Conservation (phyloP, 1,140 invertebrate species). For the Cherax quadricarinatus region DNA sequence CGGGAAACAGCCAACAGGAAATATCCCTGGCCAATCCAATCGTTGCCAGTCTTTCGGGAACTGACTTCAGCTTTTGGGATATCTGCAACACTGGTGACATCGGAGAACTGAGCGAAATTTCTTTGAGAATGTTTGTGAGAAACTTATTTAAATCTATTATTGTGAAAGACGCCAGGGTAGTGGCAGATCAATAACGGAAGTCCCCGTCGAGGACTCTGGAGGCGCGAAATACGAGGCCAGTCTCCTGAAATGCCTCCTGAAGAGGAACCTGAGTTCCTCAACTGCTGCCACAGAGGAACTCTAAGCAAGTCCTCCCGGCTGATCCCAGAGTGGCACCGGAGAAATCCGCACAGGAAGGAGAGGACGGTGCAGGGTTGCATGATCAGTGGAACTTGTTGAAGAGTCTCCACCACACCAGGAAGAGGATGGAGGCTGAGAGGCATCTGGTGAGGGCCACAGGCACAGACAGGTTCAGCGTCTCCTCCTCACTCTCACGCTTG, state of each 20-base stretch:
- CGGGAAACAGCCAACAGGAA: neutral
- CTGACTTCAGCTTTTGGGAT: neutral
- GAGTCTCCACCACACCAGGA: slow-evolving; percentile 38
- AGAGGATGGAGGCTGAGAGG: slow-evolving; percentile 27
- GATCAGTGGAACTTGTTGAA: slow-evolving; percentile 32
- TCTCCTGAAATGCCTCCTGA: neutral
- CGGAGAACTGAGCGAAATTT: neutral
- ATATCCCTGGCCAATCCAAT: neutral
- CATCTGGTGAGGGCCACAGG: slow-evolving; percentile 41
- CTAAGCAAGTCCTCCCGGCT: no score
- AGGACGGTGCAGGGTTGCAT: neutral
- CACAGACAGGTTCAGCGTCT: neutral
- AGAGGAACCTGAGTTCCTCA: neutral
- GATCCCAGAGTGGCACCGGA: neutral
- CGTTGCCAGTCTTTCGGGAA: neutral
- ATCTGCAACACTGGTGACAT: no score
- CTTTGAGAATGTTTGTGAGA: neutral
- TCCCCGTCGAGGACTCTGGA: no score
- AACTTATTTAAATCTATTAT: neutral
- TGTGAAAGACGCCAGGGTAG: slow-evolving; percentile 5
- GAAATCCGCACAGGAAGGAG: neutral
- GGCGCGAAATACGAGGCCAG: no score
- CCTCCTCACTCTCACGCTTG: neutral
- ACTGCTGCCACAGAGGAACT: neutral
- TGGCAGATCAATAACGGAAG: neutral